phyloP scores from a whole-genome alignment of 1,140 invertebrate species.

The Lerema accius region DNA sequence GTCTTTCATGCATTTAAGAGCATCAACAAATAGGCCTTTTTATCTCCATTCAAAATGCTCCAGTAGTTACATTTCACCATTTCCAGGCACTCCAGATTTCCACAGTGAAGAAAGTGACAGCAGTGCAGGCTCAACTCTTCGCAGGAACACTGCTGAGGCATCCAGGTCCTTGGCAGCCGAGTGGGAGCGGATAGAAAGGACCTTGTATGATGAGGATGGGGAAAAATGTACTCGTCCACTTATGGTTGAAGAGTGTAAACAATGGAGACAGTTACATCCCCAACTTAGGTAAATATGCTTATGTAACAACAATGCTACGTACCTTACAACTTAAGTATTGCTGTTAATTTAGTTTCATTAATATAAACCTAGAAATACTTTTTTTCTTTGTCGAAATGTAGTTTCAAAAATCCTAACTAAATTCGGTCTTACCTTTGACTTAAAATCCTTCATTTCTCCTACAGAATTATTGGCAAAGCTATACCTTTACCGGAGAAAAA shows the following conservation, averaged over 20 bases:
- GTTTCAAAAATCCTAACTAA: no score
- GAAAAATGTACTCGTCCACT: slow-evolving; percentile 67
- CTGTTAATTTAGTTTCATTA: no score
- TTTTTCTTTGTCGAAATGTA: no score
- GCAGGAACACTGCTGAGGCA: slow-evolving; percentile 71
- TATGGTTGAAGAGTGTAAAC: slow-evolving; percentile 77
- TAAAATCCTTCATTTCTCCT: no score
- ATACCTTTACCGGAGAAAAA: slow-evolving; percentile 62
- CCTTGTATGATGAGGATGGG: slow-evolving; percentile 76
- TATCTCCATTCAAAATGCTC: not conserved
- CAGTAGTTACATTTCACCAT: slow-evolving; percentile 13
- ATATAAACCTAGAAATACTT: no score
- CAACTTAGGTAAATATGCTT: slow-evolving; percentile 68
- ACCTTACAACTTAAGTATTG: no score
- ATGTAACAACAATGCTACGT: not conserved
- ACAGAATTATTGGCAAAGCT: slow-evolving; percentile 74
- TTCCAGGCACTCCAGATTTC: slow-evolving; percentile 74
- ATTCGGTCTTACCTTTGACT: no score
- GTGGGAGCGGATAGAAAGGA: slow-evolving; percentile 79
- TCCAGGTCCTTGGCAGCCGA: slow-evolving; percentile 65
- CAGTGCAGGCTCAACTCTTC: slow-evolving; percentile 75
- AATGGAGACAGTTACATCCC: slow-evolving; percentile 76
- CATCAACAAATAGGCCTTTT: no score
- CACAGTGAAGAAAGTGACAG: slow-evolving; percentile 79
- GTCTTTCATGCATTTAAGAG: not conserved